A percentile compares a stretch with the other conserved stretches of the same genome.
These are phyloP conservation scores for Agriopis marginaria DNA, from an alignment of 2,888 invertebrate genomes.

Conservation along the genomic window DNA sequence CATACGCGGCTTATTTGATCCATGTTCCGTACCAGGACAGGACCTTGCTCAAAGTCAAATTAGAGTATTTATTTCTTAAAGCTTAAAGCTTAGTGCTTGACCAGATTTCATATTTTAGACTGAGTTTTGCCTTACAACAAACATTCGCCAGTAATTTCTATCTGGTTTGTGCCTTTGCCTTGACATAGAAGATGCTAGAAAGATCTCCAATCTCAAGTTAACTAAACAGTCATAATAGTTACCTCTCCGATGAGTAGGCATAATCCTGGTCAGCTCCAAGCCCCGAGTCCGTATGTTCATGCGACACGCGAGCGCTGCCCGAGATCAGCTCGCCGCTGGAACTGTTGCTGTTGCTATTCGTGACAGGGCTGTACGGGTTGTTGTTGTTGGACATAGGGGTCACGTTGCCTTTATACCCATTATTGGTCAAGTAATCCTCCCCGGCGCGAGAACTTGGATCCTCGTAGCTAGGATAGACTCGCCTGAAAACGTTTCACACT, in stretches of 20 bases:
- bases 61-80: no score
- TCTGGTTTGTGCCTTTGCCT: not conserved
- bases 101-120: no score
- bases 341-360: constrained; percentile 83
- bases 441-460: constrained; percentile 67
- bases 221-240: constrained; percentile 37
- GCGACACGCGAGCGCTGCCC: constrained; percentile 87
- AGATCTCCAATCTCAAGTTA: not conserved
- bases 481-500: constrained; percentile 62
- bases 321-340: constrained; percentile 83
- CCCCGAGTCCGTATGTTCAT: constrained; percentile 92
- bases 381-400: constrained; percentile 76
- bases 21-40: no score
- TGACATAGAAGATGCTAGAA: not conserved
- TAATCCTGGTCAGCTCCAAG: constrained; percentile 92
- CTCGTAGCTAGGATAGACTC: constrained; percentile 78
- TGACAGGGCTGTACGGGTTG: constrained; percentile 82
- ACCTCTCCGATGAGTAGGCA: constrained; percentile 90
- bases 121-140: no score
- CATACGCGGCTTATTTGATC: not conserved
- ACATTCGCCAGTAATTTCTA: no score
- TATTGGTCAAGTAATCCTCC: constrained; percentile 79
- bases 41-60: not conserved
- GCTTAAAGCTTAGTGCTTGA: no score
- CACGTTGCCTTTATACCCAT: constrained; percentile 76